phyloP scores from a whole-genome alignment of 2,888 invertebrate genomes.

The Phragmatobia fuliginosa region DNA sequence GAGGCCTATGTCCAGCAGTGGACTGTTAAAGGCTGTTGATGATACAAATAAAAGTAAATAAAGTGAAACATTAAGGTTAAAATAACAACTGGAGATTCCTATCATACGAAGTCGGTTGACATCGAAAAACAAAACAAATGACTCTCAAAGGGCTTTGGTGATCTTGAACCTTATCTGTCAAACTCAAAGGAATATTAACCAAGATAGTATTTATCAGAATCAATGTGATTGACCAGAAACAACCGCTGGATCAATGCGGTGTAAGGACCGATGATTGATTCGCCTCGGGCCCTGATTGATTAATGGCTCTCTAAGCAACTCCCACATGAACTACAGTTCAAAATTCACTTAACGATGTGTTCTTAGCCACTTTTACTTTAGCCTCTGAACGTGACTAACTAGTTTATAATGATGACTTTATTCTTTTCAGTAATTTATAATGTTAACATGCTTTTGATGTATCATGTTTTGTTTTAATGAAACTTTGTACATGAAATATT shows the following conservation, averaged over 20 bases:
- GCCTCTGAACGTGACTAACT: slow-evolving; percentile 32
- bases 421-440: slow-evolving; percentile 14
- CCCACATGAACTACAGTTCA: slow-evolving; percentile 54
- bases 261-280: slow-evolving; percentile 47
- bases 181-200: neutral
- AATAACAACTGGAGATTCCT: neutral
- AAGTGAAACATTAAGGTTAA: neutral
- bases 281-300: slow-evolving; percentile 52
- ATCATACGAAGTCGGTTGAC: neutral
- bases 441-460: neutral
- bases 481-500: slow-evolving; percentile 12
- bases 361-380: slow-evolving; percentile 31
- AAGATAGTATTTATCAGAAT: slow-evolving; percentile 6
- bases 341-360: slow-evolving; percentile 57
- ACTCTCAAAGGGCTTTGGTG: too few species aligned
- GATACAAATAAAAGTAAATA: neutral
- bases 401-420: slow-evolving; percentile 40
- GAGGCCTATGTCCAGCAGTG: too few species aligned
- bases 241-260: slow-evolving; percentile 36
- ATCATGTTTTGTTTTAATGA: neutral
- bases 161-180: neutral
- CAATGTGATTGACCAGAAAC: slow-evolving; percentile 11
- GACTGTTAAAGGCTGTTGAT: too few species aligned
- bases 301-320: slow-evolving; percentile 56
- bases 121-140: neutral